phyloP scores from a whole-genome alignment of 2,113 vertebrate genomes.

The Pithys albifrons region DNA sequence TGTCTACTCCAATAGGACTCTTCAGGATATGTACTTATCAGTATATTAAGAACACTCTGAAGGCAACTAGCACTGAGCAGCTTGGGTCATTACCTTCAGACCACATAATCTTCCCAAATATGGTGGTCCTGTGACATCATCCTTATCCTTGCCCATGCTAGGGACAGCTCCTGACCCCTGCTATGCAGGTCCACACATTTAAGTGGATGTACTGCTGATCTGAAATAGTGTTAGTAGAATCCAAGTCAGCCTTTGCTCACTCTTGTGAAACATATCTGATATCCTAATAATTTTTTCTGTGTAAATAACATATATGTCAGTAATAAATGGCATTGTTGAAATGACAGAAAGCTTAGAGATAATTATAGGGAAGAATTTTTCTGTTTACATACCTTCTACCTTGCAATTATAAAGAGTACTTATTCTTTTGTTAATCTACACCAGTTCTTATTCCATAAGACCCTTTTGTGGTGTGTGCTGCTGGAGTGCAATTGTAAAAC shows the following conservation, averaged over 20 bases:
- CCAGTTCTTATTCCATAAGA: background rate
- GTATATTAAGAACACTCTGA: background rate
- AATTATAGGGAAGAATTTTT: background rate
- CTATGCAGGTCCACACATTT: background rate
- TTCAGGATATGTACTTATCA: background rate
- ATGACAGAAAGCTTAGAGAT: background rate
- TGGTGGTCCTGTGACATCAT: background rate
- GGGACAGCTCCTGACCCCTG: background rate
- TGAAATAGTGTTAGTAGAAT: background rate
- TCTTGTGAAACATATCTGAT: background rate
- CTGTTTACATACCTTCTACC: background rate
- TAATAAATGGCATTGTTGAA: background rate
- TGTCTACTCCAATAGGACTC: background rate
- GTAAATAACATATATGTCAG: background rate
- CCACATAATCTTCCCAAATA: background rate
- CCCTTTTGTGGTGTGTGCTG: background rate
- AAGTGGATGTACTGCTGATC: background rate
- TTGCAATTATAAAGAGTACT: background rate
- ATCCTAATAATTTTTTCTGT: background rate
- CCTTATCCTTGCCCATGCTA: background rate
- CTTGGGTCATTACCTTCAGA: background rate
- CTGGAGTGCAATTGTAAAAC: conserved; percentile 40
- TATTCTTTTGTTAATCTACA: background rate
- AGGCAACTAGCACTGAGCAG: background rate
- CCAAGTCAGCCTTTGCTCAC: background rate